Evolutionary conservation across 2,888 invertebrate genomes (phyloP).

Genomic region (Erebia ligea): DNA sequence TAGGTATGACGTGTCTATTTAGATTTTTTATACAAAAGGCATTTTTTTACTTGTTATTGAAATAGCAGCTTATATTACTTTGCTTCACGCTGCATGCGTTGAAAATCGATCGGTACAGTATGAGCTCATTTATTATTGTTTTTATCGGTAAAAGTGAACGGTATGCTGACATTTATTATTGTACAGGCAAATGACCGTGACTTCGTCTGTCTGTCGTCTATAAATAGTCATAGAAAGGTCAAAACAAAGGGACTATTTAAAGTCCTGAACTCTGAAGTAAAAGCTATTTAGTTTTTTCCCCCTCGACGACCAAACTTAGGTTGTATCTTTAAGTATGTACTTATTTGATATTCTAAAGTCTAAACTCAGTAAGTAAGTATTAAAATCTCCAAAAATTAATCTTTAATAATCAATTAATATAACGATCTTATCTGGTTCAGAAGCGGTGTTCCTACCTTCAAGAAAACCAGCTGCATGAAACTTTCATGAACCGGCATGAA

Average conservation of each 20-base stretch:
- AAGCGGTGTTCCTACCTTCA: too few species aligned
- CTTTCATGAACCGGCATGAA: too few species aligned
- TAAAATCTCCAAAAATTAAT: too few species aligned
- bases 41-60: neutral
- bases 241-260: neutral
- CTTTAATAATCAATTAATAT: too few species aligned
- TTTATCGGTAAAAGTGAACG: slow-evolving; percentile 16
- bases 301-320: too few species aligned
- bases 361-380: too few species aligned
- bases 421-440: too few species aligned
- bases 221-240: neutral
- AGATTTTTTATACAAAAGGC: neutral
- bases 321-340: too few species aligned
- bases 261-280: neutral
- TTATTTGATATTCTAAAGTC: too few species aligned
- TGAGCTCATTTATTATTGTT: slow-evolving; percentile 11
- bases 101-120: slow-evolving; percentile 18
- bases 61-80: slow-evolving; percentile 14
- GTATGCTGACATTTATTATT: slow-evolving; percentile 5
- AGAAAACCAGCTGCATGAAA: too few species aligned
- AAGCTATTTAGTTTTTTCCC: too few species aligned
- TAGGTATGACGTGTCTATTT: neutral
- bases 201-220: neutral
- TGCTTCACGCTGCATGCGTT: slow-evolving; percentile 17
- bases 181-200: neutral